Percentiles rank a stretch among this genome's conserved stretches.
These are phyloP conservation scores for Lemur catta DNA, from an alignment of 2,797 vertebrate species.

Conservation along the genomic window DNA sequence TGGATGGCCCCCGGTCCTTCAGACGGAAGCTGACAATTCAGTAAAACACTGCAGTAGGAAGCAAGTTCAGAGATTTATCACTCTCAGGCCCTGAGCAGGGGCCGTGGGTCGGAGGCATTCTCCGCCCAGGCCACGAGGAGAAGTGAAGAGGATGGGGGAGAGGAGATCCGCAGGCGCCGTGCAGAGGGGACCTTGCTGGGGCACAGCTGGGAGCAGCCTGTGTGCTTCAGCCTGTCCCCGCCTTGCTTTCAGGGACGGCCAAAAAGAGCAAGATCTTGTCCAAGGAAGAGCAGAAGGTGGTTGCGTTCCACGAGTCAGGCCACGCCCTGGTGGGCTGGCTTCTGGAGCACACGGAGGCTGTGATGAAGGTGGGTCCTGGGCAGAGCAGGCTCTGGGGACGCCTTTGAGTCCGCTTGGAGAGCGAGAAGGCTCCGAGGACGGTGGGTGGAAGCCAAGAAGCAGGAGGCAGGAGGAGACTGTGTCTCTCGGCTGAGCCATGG, in stretches of 20 bases:
- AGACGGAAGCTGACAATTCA: background rate
- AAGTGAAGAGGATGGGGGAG: background rate
- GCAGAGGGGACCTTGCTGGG: background rate
- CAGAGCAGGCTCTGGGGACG: background rate
- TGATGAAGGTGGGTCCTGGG: slow-evolving; percentile 91
- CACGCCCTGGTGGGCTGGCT: slow-evolving; percentile 97
- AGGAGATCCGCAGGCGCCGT: fast-evolving
- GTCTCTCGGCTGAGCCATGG: background rate
- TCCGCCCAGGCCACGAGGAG: background rate
- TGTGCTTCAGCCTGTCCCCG: background rate
- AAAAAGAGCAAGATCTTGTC: slow-evolving; percentile 96
- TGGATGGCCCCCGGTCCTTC: background rate
- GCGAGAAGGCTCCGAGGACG: background rate
- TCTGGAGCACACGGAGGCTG: slow-evolving; percentile 96
- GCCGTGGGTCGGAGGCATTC: background rate
- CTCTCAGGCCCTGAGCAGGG: background rate
- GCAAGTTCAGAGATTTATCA: background rate
- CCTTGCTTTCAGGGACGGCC: slow-evolving; percentile 88
- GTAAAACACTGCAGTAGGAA: fast-evolving
- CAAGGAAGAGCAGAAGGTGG: slow-evolving; percentile 94
- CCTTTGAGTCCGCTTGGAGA: background rate
- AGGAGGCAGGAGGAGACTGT: background rate
- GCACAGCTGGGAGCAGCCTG: background rate
- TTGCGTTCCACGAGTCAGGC: slow-evolving; percentile 96
- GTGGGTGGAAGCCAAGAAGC: background rate